Percentiles rank a stretch among this genome's conserved stretches.
Evolutionary conservation across 2,113 vertebrate species (phyloP).

Genomic region (Malurus alboscapulatus): DNA sequence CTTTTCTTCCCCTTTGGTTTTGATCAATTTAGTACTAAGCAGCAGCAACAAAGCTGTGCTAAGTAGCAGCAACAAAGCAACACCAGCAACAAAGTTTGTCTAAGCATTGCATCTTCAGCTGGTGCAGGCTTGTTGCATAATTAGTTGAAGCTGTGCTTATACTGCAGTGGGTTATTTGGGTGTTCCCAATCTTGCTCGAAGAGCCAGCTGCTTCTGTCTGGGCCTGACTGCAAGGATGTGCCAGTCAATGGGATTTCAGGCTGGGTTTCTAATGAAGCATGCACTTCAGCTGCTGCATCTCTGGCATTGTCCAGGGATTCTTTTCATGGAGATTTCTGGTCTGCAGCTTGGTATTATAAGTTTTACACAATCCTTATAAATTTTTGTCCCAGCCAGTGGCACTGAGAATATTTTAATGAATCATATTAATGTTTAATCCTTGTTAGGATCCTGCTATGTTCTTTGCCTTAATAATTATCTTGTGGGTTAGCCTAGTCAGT

Average conservation of each 20-base stretch:
- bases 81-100: not conserved
- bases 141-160: not conserved
- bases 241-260: not conserved
- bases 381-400: slow-evolving; percentile 32
- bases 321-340: not conserved
- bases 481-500: slow-evolving; percentile 12
- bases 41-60: not conserved
- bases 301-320: not conserved
- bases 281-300: not conserved
- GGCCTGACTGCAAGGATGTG: not conserved
- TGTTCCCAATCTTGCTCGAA: not conserved
- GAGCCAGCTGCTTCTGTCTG: not conserved
- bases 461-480: slow-evolving; percentile 34
- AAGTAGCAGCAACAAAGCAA: not conserved
- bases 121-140: not conserved
- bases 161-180: not conserved
- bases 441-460: slow-evolving; percentile 37
- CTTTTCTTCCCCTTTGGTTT: not conserved
- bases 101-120: not conserved
- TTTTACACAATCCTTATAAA: slow-evolving; percentile 9
- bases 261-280: not conserved
- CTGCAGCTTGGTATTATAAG: not conserved
- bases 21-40: not conserved
- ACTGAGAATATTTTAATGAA: slow-evolving; percentile 28
- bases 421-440: slow-evolving; percentile 31